Conservation (phyloP, 1,140 invertebrate genomes). For the Condylostylus longicornis region DNA sequence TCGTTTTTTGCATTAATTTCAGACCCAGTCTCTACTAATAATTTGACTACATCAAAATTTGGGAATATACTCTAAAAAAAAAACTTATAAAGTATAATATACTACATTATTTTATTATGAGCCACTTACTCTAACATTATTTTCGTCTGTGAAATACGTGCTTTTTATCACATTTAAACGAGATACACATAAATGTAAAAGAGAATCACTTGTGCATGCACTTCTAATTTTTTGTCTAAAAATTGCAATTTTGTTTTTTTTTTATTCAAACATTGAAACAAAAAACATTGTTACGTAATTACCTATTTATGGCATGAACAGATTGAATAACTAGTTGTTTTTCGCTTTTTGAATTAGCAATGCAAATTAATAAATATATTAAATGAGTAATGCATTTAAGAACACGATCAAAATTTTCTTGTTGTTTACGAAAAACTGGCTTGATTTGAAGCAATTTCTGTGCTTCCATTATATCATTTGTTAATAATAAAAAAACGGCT, state of each 20-base stretch:
- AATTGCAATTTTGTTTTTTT: too few species aligned
- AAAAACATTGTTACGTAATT: too few species aligned
- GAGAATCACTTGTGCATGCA: constrained; percentile 54
- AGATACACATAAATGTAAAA: constrained; percentile 68
- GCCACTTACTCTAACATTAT: constrained; percentile 31
- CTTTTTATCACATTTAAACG: constrained; percentile 63
- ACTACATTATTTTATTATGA: not conserved
- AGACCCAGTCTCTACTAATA: constrained; percentile 61
- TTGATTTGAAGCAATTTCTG: constrained; percentile 45
- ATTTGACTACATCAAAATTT: constrained; percentile 44
- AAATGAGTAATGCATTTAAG: constrained; percentile 66
- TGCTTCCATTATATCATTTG: constrained; percentile 34
- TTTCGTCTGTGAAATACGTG: constrained; percentile 60
- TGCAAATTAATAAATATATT: constrained; percentile 56
- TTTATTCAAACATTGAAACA: too few species aligned
- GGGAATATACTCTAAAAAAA: constrained; percentile 53
- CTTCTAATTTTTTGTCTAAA: constrained; percentile 45
- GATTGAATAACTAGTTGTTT: constrained; percentile 28
- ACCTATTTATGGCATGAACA: constrained; percentile 32
- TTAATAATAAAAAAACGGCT: constrained; percentile 40
- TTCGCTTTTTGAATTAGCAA: constrained; percentile 35
- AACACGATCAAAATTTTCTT: constrained; percentile 67
- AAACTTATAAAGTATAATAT: not conserved
- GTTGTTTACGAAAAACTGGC: constrained; percentile 60
- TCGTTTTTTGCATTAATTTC: constrained; percentile 61